Base-by-base conservation (phyloP, 2,888 invertebrate species). In the Pharmacophagus antenor region DNA sequence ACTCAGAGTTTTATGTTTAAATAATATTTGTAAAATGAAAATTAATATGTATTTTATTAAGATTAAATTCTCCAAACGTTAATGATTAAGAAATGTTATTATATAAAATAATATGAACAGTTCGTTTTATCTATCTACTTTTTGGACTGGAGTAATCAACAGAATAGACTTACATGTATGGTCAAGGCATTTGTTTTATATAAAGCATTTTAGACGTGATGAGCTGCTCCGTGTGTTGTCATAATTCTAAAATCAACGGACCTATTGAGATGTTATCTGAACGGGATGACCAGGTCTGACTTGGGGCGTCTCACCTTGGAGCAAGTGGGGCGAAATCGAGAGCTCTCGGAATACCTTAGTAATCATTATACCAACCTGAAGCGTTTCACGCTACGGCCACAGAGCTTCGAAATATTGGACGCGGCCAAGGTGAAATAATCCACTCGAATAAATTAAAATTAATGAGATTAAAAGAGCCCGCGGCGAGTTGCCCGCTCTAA, bases 381-480 rank as follows among this genome's bases (percentile, higher is more conserved):
- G 56, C 64, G 49, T 44, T 37, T 20, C 54, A 61, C 58, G 31
- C 20, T 18, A 21, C 37, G 44, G 44, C 31, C 41, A 53, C 22
- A 25, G 57, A 62, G 57, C 53, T 46, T 56, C 54, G 54, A 68
- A 84, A 80, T 78, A 83, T 80, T 72, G 73, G 76, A 79, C 68
- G 73, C 80, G 79, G 69, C 77, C 72, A 68, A 76, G 76, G 70
- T 74, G 82, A 84, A 84, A 81, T 85, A 88, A 88, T 88, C 84
- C 78, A 68, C 72, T 74, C 68, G 87, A 86, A 88, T 88, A 89
- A 85, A 87, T 89, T 89, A 84, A 86, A 87, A 86, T 85, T 85
- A 88, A 88, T 88, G 80, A 86, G 88, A 88, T 88, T 86, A 85
- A 82, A 83, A 81, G 77, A 80, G 79, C 76, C 78, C 77, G 74